Evolutionary conservation across 2,113 vertebrate species (phyloP).

Genomic region (Misgurnus anguillicaudatus): DNA sequence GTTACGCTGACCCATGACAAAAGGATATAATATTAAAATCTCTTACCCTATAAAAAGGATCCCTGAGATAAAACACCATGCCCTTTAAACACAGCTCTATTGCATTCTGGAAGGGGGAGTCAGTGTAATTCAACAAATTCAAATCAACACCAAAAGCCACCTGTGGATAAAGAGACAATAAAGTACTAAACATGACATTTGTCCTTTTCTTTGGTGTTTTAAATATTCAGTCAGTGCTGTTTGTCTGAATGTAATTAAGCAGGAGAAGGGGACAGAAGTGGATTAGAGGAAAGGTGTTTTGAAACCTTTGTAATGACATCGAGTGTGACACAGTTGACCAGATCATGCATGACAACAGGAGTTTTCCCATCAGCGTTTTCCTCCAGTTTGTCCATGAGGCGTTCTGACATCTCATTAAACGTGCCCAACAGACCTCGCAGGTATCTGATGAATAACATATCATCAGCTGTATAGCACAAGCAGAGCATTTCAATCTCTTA

Average conservation of each 20-base stretch:
- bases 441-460: conserved; percentile 60
- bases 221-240: no score
- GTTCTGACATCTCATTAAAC: conserved; percentile 47
- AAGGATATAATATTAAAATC: neutral
- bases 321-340: conserved; percentile 69
- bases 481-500: neutral
- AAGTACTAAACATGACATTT: no score
- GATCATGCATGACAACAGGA: conserved; percentile 54
- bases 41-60: conserved; percentile 69
- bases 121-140: conserved; percentile 67
- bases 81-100: conserved; percentile 79
- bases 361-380: no score
- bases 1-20: neutral
- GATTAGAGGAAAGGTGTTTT: neutral
- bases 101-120: conserved; percentile 75
- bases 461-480: neutral
- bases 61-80: conserved; percentile 61
- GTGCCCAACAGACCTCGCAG: conserved; percentile 65
- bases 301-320: conserved; percentile 72
- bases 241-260: neutral
- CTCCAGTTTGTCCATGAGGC: no score
- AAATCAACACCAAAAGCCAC: conserved; percentile 87
- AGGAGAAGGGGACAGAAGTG: neutral
- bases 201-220: no score
- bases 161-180: conserved; percentile 60